Base-by-base conservation (phyloP, 2,113 vertebrate species). In the Todiramphus chloris region DNA sequence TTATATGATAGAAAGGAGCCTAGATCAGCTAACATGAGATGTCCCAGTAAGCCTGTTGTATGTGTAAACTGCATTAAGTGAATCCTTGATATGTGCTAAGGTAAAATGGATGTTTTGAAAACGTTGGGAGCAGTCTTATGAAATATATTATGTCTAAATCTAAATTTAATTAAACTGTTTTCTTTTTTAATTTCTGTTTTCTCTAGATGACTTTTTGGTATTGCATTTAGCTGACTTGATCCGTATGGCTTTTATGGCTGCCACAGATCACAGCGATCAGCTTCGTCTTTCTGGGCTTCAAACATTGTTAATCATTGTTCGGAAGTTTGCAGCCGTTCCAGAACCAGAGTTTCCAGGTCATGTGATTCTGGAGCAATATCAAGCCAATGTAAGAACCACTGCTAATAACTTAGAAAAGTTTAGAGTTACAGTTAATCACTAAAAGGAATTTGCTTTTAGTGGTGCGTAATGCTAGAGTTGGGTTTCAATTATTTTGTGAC, bases 211-310 rank as follows among this genome's bases (percentile, higher is more conserved):
- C 94, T 99, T 99, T 96, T 97, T 99, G 94, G 99, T 99, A 30
- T 97, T 99, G 37, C 99, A 99, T 96, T 98, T 99, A 76, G 98
- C 98, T 25, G 99, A 99, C 63, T 98, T 99, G 97, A 98, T 99
- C 67, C 99, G 99, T 46, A 99, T 99, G 99, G 99, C 99, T 44
- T 99, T 99, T 95, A 99, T 99, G 99, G 99, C 99, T 75, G 99
- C 99, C 51, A 99, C 99, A 48, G 99, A 99, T 97, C 98, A 99
- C 84, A 99, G 98, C n/a, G 98, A 99, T 59, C 98, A 98, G 14
- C 98, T 99, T 73, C 98, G 99, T 59, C 98, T 99, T 93, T 98
- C 98, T 50, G 99, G 99, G 24, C 98, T 99, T 41, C 98, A 99
- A 67, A 98, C 97, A 0, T 96, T 99, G 62, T 97, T 99, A 89